Evolutionary conservation across 2,797 vertebrate genomes (phyloP).

Genomic region (Thunnus albacares): DNA sequence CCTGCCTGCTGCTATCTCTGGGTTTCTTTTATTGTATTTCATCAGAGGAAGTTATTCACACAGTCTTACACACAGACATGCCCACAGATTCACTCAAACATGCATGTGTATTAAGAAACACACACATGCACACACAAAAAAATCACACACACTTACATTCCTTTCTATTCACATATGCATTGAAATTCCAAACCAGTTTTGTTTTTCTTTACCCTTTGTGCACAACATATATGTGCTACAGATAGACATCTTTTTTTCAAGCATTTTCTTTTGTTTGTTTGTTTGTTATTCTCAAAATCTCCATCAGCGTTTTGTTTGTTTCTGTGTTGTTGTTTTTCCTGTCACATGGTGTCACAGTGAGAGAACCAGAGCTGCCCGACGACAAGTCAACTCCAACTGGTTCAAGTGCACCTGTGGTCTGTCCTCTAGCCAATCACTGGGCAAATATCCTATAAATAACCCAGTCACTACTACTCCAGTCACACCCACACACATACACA

Average conservation of each 20-base stretch:
- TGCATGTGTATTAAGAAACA: constrained; percentile 21
- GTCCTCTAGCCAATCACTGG: constrained; percentile 82
- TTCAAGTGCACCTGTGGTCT: constrained; percentile 78
- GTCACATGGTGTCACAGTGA: constrained; percentile 51
- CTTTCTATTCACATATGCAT: constrained; percentile 65
- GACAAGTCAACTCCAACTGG: constrained; percentile 67
- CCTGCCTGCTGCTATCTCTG: constrained; percentile 62
- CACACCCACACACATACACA: constrained; percentile 58
- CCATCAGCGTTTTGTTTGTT: constrained; percentile 9
- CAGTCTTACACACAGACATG: constrained; percentile 32
- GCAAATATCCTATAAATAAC: constrained; percentile 86
- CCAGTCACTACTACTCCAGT: constrained; percentile 71
- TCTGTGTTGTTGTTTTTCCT: constrained; percentile 32
- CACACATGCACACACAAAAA: neutral
- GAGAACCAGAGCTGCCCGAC: constrained; percentile 61
- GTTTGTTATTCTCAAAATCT: neutral
- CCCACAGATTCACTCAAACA: constrained; percentile 25
- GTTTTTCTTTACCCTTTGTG: constrained; percentile 12
- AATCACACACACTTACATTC: constrained; percentile 41
- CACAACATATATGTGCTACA: constrained; percentile 1
- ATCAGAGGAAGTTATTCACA: constrained; percentile 60
- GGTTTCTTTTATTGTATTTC: constrained; percentile 72
- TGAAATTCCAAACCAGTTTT: constrained; percentile 63
- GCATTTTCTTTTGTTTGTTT: neutral
- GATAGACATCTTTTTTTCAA: neutral